These are phyloP conservation scores for Cavia porcellus DNA, from an alignment of 2,113 vertebrate genomes.

Conservation along the genomic window DNA sequence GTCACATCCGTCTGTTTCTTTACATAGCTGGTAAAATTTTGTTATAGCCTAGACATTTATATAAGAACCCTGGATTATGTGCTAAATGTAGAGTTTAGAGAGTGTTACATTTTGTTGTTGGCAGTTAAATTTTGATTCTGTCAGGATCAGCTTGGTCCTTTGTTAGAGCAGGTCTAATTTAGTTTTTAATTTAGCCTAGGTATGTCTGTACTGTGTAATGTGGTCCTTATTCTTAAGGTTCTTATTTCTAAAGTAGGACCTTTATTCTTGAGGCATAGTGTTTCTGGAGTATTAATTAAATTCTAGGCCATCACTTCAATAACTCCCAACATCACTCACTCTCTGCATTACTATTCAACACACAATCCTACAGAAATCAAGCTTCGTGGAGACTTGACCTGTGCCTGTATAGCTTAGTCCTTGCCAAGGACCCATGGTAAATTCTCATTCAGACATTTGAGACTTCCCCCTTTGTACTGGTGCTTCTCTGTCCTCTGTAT, in stretches of 20 bases:
- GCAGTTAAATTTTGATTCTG: background rate
- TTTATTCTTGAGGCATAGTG: background rate
- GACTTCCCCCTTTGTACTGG: background rate
- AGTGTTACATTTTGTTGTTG: slow-evolving; percentile 6
- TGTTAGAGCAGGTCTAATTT: background rate
- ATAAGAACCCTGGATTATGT: background rate
- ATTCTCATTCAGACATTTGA: background rate
- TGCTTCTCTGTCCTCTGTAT: background rate
- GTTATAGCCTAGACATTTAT: background rate
- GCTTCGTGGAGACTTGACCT: background rate
- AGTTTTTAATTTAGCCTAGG: slow-evolving; percentile 30
- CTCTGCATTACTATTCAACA: background rate
- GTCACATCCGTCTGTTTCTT: slow-evolving; percentile 35
- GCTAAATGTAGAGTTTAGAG: background rate
- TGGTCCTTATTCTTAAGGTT: slow-evolving; percentile 5
- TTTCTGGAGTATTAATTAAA: background rate
- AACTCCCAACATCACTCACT: background rate
- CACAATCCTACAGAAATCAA: background rate
- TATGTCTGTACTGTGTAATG: slow-evolving; percentile 12
- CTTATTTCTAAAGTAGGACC: background rate
- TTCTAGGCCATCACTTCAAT: background rate
- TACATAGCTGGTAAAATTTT: background rate
- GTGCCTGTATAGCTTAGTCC: background rate
- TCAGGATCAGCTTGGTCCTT: background rate
- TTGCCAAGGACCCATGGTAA: background rate